Conservation (phyloP, 2,888 invertebrate species). For the Trissolcus japonicus region DNA sequence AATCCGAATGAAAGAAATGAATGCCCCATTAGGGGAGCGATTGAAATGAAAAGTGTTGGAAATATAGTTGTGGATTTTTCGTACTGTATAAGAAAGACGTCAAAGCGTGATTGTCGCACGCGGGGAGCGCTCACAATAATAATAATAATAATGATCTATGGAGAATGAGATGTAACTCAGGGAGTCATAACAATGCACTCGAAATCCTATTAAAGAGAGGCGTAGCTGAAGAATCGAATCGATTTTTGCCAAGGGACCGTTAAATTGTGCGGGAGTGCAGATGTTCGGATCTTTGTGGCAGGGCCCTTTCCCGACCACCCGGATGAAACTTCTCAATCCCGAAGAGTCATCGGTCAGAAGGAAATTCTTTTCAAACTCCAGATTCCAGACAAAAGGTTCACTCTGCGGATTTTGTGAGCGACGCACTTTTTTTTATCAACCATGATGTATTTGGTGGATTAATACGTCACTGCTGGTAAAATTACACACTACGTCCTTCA, state of each 20-base stretch:
- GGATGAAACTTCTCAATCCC: constrained; percentile 45
- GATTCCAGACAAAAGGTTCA: constrained; percentile 18
- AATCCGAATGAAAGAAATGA: background rate
- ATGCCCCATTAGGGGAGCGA: background rate
- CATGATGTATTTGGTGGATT: too few relatives aligned
- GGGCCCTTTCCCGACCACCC: constrained; percentile 34
- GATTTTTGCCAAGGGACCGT: constrained; percentile 47
- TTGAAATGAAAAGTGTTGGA: constrained; percentile 8
- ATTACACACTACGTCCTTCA: too few relatives aligned
- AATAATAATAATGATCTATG: constrained; percentile 28
- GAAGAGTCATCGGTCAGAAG: constrained; percentile 39
- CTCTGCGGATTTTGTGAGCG: constrained; percentile 3
- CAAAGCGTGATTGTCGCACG: constrained; percentile 14
- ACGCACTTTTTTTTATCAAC: too few relatives aligned
- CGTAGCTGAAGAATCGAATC: constrained; percentile 39
- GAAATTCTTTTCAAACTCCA: constrained; percentile 28
- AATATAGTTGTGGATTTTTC: constrained; percentile 19
- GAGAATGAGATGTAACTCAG: constrained; percentile 51
- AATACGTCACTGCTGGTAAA: too few relatives aligned
- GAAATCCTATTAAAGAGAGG: constrained; percentile 46
- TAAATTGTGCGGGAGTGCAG: constrained; percentile 55
- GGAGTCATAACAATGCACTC: constrained; percentile 52
- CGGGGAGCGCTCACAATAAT: constrained; percentile 7
- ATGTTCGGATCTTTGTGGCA: constrained; percentile 35
- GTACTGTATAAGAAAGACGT: constrained; percentile 29